Evolutionary conservation across 2,797 vertebrate species (phyloP).

Genomic region (Malurus splendens): DNA sequence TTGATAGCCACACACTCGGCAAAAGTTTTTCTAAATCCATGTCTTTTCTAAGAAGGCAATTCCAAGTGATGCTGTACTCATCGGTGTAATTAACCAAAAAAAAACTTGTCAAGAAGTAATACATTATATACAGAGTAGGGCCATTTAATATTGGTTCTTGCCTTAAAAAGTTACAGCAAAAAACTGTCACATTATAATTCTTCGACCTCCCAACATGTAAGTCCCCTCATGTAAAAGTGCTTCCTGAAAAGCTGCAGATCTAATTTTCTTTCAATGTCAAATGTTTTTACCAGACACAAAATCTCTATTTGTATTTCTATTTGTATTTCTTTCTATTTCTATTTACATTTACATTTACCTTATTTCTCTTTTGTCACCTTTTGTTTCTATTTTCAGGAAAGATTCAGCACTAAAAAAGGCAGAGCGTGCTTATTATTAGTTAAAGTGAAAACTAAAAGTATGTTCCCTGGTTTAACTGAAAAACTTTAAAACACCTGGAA

Average conservation of each 20-base stretch:
- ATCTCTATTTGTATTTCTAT: background rate
- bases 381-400: background rate
- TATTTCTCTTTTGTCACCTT: background rate
- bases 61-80: background rate
- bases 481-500: background rate
- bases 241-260: background rate
- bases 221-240: background rate
- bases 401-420: background rate
- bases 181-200: rapidly evolving
- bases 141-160: background rate
- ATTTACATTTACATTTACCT: background rate
- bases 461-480: background rate
- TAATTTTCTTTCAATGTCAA: background rate
- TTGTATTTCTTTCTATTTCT: too few relatives aligned
- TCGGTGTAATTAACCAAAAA: background rate
- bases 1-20: background rate
- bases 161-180: background rate
- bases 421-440: background rate
- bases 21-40: background rate
- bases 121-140: background rate
- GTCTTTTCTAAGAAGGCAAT: background rate
- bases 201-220: background rate
- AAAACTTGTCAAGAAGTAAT: background rate
- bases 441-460: background rate
- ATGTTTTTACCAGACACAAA: background rate